These are phyloP conservation scores for Gymnobelideus leadbeateri DNA, from an alignment of 2,113 vertebrate species.

Conservation along the genomic window DNA sequence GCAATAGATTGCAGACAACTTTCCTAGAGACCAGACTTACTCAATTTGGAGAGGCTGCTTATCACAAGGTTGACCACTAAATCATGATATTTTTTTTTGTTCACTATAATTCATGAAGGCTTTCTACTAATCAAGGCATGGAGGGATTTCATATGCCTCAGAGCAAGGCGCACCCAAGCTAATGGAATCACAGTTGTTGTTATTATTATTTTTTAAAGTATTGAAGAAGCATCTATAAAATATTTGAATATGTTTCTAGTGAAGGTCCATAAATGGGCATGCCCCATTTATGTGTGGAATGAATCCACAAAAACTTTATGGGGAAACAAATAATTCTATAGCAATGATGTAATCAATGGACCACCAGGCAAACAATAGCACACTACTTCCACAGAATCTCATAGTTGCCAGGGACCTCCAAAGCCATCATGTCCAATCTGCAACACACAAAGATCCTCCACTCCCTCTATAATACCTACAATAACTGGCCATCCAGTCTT, in stretches of 20 bases:
- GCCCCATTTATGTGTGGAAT: neutral
- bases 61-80: too few relatives aligned
- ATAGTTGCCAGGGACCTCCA: neutral
- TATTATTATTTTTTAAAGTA: too few relatives aligned
- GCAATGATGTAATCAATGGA: neutral
- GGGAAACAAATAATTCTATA: neutral
- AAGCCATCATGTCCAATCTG: neutral
- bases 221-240: neutral
- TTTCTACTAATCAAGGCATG: too few relatives aligned
- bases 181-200: too few relatives aligned
- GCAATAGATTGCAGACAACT: too few relatives aligned
- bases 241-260: neutral
- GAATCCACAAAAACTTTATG: neutral
- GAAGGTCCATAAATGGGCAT: neutral
- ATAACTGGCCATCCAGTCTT: neutral
- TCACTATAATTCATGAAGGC: too few relatives aligned
- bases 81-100: too few relatives aligned
- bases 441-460: neutral
- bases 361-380: neutral
- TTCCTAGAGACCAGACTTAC: too few relatives aligned
- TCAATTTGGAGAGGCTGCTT: too few relatives aligned
- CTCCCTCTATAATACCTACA: neutral
- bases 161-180: too few relatives aligned
- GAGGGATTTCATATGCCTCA: too few relatives aligned
- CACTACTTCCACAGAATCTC: neutral